Evolutionary conservation across 2,113 vertebrate species (phyloP), one percentile per base, ranked within the genome.

Genomic region (Sylvietta virens): DNA sequence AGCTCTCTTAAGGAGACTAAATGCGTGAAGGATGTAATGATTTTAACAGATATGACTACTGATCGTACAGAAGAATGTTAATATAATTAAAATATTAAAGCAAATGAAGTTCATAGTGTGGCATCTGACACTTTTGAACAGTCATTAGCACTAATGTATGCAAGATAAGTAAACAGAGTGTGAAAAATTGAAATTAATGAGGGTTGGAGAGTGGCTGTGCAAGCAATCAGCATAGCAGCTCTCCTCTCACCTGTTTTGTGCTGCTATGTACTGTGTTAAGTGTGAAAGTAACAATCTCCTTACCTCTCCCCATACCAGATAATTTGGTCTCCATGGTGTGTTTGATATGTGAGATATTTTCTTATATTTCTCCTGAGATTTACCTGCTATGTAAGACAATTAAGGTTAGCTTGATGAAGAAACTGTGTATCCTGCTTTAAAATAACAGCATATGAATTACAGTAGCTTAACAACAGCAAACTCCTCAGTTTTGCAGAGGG

Each of bases 81-180:
- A 82, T 90, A 66, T 89, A 86, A 93, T 94, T 89, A 93, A 79
- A 95, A 92, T 50, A 86, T 88, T 88, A 80, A 92, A 93, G 79
- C 76, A 80, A 96, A 53, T 88, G 16, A 81, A 81, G 23, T 65
- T 94, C 39, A 44, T 19, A 40, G 13, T 91, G 13, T 69, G 60
- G 20, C 50, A 81, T 87, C 76, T 95, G 78, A 72, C 72, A 64
- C 81, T 92, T 86, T 90, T 90, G 64, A 96, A 40, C 65, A 92
- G 48, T 94, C 80, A 86, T 96, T 95, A 92, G 27, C 79, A 35
- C 47, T 86, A 85, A 88, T 88, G 22, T 88, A 77, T 83, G 76
- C 76, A 81, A 3, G 19, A 56, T 92, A 92, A 95, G 69, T 69
- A 95, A 91, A 80, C 50, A 88, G 61, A 94, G 47, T 81, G 79